Evolutionary conservation across 2,797 vertebrate species (phyloP), one percentile per base, ranked within the genome.

Genomic region (Chelon auratus): DNA sequence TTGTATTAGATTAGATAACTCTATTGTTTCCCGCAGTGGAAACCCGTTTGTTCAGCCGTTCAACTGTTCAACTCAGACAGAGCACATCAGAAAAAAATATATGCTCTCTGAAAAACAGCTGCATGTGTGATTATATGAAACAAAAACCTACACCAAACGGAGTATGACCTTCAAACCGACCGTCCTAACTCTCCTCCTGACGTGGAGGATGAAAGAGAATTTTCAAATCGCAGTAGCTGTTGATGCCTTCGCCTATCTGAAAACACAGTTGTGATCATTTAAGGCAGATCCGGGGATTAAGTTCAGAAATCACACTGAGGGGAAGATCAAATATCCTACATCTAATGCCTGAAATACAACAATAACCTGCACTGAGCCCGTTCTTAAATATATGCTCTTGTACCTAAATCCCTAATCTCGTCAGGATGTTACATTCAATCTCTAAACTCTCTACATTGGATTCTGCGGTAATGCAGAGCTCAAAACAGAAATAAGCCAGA

Each of bases 401-500:
- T 74, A 75, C 56, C 51, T 56, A 72, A 85, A 78, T 64, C 75
- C 58, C 54, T 84, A 74, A 90, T 87, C 64, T 82, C 62, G 80
- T 86, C 71, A 69, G 1, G 51, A 54, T 37, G 52, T 73, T 79
- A 69, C 52, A 62, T 63, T 70, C 55, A 53, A 58, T 83, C 66
- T 78, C n/a, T 65, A 3, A 69, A 70, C 66, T 72, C 57, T 69
- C 63, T 26, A 50, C 20, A 59, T 62, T 42, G 33, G n/a, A 70
- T 85, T 68, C 50, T 75, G 57, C 51, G 37, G 52, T 62, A 62
- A 72, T 57, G 58, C 61, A 70, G 36, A 36, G 20, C 76, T 83
- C 59, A 22, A 63, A 53, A 83, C 5, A 33, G 30, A 79, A 77
- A 43, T 26, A 26, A 76, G 7, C 24, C 24, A n/a, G 33, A 17